Percentiles rank a stretch among this genome's conserved stretches.
Conservation (phyloP, 2,113 vertebrate species). For the Prietella phreatophila region DNA sequence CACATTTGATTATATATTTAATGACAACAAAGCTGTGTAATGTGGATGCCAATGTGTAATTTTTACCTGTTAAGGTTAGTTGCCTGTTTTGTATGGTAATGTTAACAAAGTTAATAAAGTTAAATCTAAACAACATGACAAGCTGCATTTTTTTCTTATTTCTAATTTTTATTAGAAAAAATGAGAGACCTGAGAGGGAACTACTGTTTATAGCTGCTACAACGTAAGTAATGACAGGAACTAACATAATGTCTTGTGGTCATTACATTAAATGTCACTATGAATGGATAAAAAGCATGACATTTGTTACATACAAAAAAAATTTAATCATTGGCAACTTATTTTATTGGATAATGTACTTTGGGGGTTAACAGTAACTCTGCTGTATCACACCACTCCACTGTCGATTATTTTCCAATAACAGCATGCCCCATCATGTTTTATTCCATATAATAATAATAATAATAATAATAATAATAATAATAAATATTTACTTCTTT, state of each 20-base stretch:
- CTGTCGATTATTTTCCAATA: neutral
- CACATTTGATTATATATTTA: too few relatives aligned
- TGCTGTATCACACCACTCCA: neutral
- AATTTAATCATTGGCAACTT: neutral
- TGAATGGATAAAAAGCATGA: too few relatives aligned
- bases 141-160: too few relatives aligned
- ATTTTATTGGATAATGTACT: neutral
- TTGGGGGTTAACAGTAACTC: neutral
- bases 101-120: too few relatives aligned
- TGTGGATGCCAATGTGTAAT: neutral
- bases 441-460: neutral
- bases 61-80: neutral
- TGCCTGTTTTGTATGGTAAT: too few relatives aligned
- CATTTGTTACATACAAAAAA: neutral
- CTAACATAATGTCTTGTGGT: too few relatives aligned
- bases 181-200: too few relatives aligned
- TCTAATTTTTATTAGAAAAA: too few relatives aligned
- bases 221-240: too few relatives aligned
- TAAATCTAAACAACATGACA: too few relatives aligned
- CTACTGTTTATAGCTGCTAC: too few relatives aligned
- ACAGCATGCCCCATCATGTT: neutral
- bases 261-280: too few relatives aligned
- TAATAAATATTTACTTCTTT: neutral
- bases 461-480: neutral
- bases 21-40: neutral